phyloP scores from a whole-genome alignment of 2,888 invertebrate genomes.

The Aromia moschata region DNA sequence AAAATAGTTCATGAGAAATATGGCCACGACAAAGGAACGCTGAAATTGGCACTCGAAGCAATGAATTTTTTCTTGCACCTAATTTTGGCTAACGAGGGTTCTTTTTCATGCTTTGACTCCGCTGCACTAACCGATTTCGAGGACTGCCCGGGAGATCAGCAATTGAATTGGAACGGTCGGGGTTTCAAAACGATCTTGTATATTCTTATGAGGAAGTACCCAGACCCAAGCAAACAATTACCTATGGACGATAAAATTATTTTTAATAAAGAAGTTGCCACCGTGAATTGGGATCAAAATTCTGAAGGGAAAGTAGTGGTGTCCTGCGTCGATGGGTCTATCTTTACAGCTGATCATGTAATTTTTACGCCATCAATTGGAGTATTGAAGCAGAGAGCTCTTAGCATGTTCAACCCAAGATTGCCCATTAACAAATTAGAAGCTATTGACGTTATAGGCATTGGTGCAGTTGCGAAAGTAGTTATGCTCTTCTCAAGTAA shows the following conservation, averaged over 20 bases:
- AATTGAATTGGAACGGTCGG: constrained; percentile 75
- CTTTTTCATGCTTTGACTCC: constrained; percentile 72
- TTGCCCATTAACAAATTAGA: constrained; percentile 37
- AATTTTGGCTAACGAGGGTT: constrained; percentile 54
- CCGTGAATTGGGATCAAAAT: constrained; percentile 34
- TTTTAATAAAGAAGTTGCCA: constrained; percentile 46
- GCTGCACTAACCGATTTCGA: constrained; percentile 74
- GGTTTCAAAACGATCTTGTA: constrained; percentile 74
- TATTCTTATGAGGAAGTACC: constrained; percentile 65
- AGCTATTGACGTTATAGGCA: constrained; percentile 43
- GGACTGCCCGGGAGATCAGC: constrained; percentile 74
- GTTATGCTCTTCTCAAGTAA: constrained; percentile 35
- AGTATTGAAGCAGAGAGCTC: constrained; percentile 42
- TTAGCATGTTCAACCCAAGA: constrained; percentile 41
- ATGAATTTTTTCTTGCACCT: constrained; percentile 40
- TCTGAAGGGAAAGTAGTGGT: constrained; percentile 39
- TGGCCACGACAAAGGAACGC: constrained; percentile 32
- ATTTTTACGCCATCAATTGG: constrained; percentile 66
- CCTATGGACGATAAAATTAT: constrained; percentile 47
- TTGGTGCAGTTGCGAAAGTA: constrained; percentile 43
- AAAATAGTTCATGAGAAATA: constrained; percentile 35
- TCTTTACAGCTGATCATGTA: constrained; percentile 68
- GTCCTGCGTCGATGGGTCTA: constrained; percentile 63
- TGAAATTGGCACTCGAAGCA: constrained; percentile 34
- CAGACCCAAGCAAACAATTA: constrained; percentile 36